Base-by-base conservation (phyloP, 2,113 vertebrate species). In the Grammomys surdaster region DNA sequence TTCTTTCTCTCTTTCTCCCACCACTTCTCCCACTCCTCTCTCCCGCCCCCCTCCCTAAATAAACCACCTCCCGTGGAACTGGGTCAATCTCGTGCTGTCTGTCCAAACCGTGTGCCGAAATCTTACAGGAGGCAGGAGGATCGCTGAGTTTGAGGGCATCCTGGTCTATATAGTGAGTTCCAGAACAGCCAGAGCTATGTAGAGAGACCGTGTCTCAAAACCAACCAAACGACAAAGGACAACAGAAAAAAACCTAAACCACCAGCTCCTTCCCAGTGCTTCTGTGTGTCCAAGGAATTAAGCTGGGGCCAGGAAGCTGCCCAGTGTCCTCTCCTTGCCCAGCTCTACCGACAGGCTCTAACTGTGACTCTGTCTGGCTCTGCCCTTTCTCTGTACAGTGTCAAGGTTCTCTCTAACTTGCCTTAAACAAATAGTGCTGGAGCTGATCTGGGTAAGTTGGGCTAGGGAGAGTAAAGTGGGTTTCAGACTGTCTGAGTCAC, bases 211-310 rank as follows among this genome's bases (percentile, higher is more conserved):
- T 84, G 81, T 63, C n/a, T 84, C 81, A 84, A 28, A 84, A 63
- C n/a, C 81, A 84, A 28, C 24, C 56, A 28, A 84, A n/a, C 22
- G 28, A 16, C 56, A 84, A 84, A 26, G 3, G 60, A 63, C 24
- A 54, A 17, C 11, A 14, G 14, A 81, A 84, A 81, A 84, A n/a
- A 75, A 75, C 40, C n/a, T 0, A 48, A 48, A 33, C n/a, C 17
- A 40, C 36, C 5, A 24, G 72, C 60, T 24, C 31, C 16, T 65
- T 87, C 78, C 46, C 48, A 58, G 26, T 0, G 3, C 51, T 6
- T 28, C 91, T 88, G 7, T 95, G 89, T 94, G 94, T 72, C 78
- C 80, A 78, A 43, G 80, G 60, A 73, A 80, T 90, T 81, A 95
- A 95, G 89, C 69, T 4, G 77, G 75, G 28, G 7, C 24, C 36